These are phyloP conservation scores for Barnardius zonarius DNA, from an alignment of 2,113 vertebrate species.

Conservation along the genomic window DNA sequence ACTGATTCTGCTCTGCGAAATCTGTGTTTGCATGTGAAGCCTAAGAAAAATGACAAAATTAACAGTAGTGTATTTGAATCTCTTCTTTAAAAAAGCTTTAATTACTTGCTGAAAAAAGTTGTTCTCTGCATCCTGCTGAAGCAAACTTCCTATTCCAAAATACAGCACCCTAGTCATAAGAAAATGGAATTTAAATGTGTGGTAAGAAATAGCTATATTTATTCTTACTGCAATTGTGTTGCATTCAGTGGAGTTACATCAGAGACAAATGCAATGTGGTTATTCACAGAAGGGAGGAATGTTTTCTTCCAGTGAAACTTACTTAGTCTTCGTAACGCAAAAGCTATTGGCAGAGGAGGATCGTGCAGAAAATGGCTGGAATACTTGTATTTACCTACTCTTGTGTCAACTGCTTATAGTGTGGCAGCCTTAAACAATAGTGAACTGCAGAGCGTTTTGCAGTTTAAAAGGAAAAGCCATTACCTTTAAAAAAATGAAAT, in stretches of 20 bases:
- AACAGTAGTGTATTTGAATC: neutral
- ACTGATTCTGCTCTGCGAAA: neutral
- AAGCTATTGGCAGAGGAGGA: neutral
- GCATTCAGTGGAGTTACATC: neutral
- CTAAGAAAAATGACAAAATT: neutral
- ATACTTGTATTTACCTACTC: neutral
- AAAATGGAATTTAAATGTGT: neutral
- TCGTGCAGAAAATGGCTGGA: neutral
- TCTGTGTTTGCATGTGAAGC: neutral
- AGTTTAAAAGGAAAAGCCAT: neutral
- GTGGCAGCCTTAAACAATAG: neutral
- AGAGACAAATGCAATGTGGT: neutral
- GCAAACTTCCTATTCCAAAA: neutral
- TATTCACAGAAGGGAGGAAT: neutral
- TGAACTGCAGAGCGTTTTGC: neutral
- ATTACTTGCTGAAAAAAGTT: neutral
- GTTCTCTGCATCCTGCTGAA: neutral
- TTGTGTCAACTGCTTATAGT: neutral
- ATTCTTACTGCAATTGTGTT: neutral
- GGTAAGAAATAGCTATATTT: neutral
- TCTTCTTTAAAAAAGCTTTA: neutral
- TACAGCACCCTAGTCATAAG: neutral
- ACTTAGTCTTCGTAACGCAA: neutral
- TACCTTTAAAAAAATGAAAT: constrained; percentile 13
- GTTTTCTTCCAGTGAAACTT: neutral